Evolutionary conservation across 2,113 vertebrate species (phyloP).

Genomic region (Xyrauchen texanus): DNA sequence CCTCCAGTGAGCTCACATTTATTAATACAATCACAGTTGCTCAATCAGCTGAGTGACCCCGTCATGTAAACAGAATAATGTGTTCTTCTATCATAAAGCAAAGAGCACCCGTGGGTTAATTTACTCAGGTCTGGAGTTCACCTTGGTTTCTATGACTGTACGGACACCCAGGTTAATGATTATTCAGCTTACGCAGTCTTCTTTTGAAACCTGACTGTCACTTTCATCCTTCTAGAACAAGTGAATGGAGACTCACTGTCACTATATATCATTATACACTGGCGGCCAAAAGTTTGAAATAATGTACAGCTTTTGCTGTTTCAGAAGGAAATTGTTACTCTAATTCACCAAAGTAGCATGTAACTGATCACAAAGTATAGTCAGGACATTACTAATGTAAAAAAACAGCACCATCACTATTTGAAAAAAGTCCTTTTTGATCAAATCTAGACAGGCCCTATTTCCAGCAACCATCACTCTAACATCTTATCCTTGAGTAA

Average conservation of each 20-base stretch:
- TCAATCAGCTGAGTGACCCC: constrained; percentile 68
- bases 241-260: constrained; percentile 3
- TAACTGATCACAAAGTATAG: too few relatives aligned
- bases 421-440: too few relatives aligned
- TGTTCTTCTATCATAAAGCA: constrained; percentile 56
- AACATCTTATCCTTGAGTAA: too few relatives aligned
- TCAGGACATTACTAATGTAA: too few relatives aligned
- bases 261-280: neutral
- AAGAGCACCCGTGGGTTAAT: constrained; percentile 55
- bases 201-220: too few relatives aligned
- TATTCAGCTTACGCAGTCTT: constrained; percentile 37
- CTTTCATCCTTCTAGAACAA: neutral
- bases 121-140: constrained; percentile 60
- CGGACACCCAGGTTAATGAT: constrained; percentile 67
- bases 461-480: too few relatives aligned
- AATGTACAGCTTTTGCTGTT: too few relatives aligned
- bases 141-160: constrained; percentile 56
- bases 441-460: too few relatives aligned
- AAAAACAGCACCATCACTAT: too few relatives aligned
- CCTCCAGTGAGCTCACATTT: neutral
- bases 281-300: too few relatives aligned
- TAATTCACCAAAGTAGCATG: too few relatives aligned
- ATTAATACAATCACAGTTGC: constrained; percentile 49
- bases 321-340: too few relatives aligned
- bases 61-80: constrained; percentile 31